These are phyloP conservation scores for Baryphthengus martii DNA, from an alignment of 2,113 vertebrate genomes.

Conservation along the genomic window DNA sequence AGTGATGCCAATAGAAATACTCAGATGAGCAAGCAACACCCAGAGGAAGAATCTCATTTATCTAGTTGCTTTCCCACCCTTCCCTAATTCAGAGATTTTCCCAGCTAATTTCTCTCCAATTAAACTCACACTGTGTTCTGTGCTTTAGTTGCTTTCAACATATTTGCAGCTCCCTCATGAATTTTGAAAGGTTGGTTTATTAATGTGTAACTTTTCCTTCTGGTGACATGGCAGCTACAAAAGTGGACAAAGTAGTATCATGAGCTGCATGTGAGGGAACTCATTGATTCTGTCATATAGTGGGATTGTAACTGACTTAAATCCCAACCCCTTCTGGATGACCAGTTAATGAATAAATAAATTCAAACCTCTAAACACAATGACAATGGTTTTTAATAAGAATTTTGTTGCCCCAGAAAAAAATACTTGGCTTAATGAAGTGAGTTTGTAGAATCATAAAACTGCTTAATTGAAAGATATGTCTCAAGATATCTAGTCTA, in stretches of 20 bases:
- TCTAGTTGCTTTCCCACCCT: not conserved
- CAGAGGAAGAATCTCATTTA: not conserved
- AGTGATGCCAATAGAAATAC: not conserved
- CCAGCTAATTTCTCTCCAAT: not conserved
- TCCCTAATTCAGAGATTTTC: not conserved
- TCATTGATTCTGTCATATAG: not conserved
- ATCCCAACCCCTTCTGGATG: not conserved
- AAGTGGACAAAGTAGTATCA: not conserved
- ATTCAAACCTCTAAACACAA: not conserved
- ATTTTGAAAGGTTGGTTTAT: not conserved
- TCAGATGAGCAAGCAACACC: not conserved
- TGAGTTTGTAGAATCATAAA: not conserved
- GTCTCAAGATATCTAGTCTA: not conserved
- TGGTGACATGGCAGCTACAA: not conserved
- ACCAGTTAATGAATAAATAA: not conserved
- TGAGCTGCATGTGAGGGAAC: not conserved
- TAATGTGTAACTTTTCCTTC: not conserved
- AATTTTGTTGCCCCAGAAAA: not conserved
- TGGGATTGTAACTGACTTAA: not conserved
- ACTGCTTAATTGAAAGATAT: not conserved
- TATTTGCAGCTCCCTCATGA: not conserved
- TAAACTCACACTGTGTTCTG: not conserved
- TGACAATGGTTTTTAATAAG: not conserved
- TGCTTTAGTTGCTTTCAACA: not conserved
- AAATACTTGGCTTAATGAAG: not conserved